Percentiles rank a stretch among this genome's conserved stretches.
Evolutionary conservation across 2,888 invertebrate genomes (phyloP).

Genomic region (Latheticus oryzae): DNA sequence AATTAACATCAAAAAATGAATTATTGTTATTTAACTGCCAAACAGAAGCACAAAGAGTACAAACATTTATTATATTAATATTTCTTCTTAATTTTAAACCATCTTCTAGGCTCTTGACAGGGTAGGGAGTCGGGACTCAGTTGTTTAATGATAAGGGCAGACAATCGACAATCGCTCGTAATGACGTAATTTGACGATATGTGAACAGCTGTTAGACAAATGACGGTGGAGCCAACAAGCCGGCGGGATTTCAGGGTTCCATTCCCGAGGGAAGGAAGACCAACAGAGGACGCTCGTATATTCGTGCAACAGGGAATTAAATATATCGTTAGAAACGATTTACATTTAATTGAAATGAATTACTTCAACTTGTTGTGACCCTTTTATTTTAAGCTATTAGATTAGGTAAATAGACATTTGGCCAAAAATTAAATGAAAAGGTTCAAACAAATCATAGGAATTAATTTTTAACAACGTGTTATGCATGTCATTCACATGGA

Average conservation of each 20-base stretch:
- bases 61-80: too few relatives aligned
- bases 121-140: conserved; percentile 31
- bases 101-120: background rate
- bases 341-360: conserved; percentile 32
- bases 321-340: conserved; percentile 29
- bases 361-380: conserved; percentile 20
- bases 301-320: conserved; percentile 32
- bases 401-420: too few relatives aligned
- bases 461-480: too few relatives aligned
- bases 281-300: conserved; percentile 19
- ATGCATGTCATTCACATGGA: too few relatives aligned
- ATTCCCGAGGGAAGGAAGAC: conserved; percentile 50
- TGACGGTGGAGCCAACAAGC: conserved; percentile 63
- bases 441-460: too few relatives aligned
- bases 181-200: conserved; percentile 67
- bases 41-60: too few relatives aligned
- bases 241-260: conserved; percentile 59
- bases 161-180: conserved; percentile 61
- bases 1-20: too few relatives aligned
- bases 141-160: conserved; percentile 46
- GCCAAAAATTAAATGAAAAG: too few relatives aligned
- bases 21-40: too few relatives aligned
- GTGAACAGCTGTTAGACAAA: conserved; percentile 68
- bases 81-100: too few relatives aligned
- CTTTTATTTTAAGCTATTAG: background rate